Evolutionary conservation across 1,140 invertebrate genomes (phyloP), one percentile per base, ranked within the genome.

Genomic region (Lasioglossum baleicum): DNA sequence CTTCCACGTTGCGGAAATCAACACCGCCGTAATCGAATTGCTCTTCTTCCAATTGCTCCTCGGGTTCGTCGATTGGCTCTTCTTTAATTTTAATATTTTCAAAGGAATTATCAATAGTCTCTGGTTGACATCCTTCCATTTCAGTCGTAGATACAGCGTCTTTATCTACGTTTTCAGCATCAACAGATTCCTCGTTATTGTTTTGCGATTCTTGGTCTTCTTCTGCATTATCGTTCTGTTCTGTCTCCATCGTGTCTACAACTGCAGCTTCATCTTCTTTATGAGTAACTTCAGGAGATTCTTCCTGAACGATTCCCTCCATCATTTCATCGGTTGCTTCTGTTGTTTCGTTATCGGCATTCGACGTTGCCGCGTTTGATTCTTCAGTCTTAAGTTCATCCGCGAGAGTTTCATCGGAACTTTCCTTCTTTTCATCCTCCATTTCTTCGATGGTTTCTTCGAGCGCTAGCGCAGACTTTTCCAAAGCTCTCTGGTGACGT

Each of bases 1-100:
- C 90, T 87, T 94, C 93, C 20, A 95, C 87, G 22, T 92, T 88
- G 15, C 66, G 84, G 22, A 90, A 91, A 75, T 88, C 89, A 10
- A 48, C 44, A 11, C 8, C 44, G 2, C 0, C 44, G 11, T 48
- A 48, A 11, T 48, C 44, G 44, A 88, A 87, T 13, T 82, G 75
- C 58, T 84, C 83, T 44, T 73, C 83, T 35, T 82, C 83, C n/a
- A 72, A 20, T 40, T 86, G 69, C 11, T 86, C 84, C 2, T 73
- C 75, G 11, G 82, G 64, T n/a, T 88, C 76, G 6, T 92, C 92
- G 22, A 87, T 84, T n/a, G 91, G 92, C 75, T 93, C 91, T 8
- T 93, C 85, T 82, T 95, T 95, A 53, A 95, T 92, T 72, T 95
- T 94, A 31, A 95, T 94, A 84, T 95, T 94, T 73, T 94, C 94